phyloP scores from a whole-genome alignment of 2,797 vertebrate species.

The Chrosomus eos region DNA sequence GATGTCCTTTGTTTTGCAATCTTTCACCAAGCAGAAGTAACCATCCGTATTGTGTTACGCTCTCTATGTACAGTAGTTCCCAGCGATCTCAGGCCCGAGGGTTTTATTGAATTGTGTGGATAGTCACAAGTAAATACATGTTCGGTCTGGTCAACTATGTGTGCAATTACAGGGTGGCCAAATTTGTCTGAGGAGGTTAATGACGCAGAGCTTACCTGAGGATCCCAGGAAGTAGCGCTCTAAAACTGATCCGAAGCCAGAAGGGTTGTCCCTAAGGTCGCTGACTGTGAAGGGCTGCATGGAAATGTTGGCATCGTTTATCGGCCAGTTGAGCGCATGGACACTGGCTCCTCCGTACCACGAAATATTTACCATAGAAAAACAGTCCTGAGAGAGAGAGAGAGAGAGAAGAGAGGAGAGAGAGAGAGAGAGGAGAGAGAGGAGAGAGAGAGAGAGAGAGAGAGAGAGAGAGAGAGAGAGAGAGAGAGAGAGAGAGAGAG shows the following conservation, averaged over 20 bases:
- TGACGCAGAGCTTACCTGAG: conserved; percentile 75
- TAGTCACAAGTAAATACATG: conserved; percentile 32
- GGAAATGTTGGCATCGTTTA: conserved; percentile 80
- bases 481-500: conserved; percentile 26
- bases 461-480: conserved; percentile 39
- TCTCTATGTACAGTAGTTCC: conserved; percentile 59
- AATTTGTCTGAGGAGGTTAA: not conserved
- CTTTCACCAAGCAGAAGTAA: conserved; percentile 66
- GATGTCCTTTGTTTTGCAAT: conserved; percentile 72
- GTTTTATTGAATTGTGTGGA: conserved; percentile 25
- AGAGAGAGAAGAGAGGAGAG: too few species aligned
- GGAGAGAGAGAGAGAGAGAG: conserved; percentile 35
- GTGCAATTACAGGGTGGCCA: conserved; percentile 1
- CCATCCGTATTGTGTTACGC: conserved; percentile 63
- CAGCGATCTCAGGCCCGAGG: conserved; percentile 1
- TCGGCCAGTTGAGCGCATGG: conserved; percentile 84
- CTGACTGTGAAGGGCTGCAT: conserved; percentile 83
- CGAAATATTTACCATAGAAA: conserved; percentile 90
- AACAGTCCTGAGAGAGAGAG: conserved; percentile 82
- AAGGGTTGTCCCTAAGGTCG: conserved; percentile 77
- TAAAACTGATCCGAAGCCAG: conserved; percentile 83
- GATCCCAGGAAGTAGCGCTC: conserved; percentile 91
- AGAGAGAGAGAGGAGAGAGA: not conserved
- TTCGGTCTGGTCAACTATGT: conserved; percentile 18
- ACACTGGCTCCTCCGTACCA: conserved; percentile 89